Conservation (phyloP, 2,797 vertebrate species). For the Xiphophorus birchmanni region DNA sequence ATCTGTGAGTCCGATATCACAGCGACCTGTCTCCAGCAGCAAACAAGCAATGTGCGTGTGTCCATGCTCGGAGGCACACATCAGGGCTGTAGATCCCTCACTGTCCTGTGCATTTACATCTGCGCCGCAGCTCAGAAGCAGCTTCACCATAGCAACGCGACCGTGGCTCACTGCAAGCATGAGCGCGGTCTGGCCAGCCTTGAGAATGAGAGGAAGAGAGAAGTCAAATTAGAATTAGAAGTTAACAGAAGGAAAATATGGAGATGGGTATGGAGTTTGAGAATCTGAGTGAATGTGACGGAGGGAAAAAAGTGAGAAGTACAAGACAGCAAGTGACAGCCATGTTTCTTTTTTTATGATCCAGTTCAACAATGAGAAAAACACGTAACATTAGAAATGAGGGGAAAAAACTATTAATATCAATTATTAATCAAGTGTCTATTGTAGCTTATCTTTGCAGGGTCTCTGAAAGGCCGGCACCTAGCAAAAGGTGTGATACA, state of each 20-base stretch:
- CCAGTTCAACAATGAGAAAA: neutral
- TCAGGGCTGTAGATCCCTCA: constrained; percentile 89
- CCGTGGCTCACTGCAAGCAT: constrained; percentile 95
- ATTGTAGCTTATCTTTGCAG: neutral
- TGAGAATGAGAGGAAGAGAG: constrained; percentile 26
- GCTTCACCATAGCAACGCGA: constrained; percentile 90
- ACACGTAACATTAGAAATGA: neutral
- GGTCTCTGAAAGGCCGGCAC: neutral
- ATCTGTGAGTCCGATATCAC: constrained; percentile 83
- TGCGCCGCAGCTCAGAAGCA: constrained; percentile 87
- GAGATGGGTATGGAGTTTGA: constrained; percentile 1
- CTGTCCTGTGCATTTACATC: constrained; percentile 91
- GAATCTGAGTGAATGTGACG: neutral
- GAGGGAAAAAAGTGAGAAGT: neutral
- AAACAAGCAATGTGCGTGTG: constrained; percentile 86
- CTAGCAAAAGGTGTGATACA: neutral
- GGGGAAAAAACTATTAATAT: neutral
- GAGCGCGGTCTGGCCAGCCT: constrained; percentile 92
- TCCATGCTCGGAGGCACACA: constrained; percentile 91
- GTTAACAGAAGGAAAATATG: constrained; percentile 17
- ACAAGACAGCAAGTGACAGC: neutral
- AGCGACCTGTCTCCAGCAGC: constrained; percentile 87
- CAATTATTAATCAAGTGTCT: neutral
- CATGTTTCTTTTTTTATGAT: neutral
- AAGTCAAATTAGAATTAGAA: constrained; percentile 27